phyloP scores from a whole-genome alignment of 2,797 vertebrate species.

The Pempheris klunzingeri region DNA sequence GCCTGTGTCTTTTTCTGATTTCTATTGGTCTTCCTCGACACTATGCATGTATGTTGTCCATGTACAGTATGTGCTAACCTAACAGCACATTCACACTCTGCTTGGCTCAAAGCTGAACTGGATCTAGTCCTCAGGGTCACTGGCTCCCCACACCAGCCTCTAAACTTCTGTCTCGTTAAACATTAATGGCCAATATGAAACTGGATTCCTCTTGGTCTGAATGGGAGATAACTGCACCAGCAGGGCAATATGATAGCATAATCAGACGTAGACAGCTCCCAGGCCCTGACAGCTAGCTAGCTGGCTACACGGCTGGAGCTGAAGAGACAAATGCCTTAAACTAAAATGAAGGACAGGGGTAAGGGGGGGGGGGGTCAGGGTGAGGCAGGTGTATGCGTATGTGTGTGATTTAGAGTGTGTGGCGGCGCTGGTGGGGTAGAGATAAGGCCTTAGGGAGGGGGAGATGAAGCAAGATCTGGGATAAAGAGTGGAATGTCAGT shows the following conservation, averaged over 20 bases:
- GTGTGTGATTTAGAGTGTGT: slow-evolving; percentile 33
- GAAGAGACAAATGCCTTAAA: slow-evolving; percentile 62
- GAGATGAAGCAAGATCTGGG: slow-evolving; percentile 61
- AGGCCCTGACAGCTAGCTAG: slow-evolving; percentile 63
- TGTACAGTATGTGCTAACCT: slow-evolving; percentile 18
- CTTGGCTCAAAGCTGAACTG: slow-evolving; percentile 34
- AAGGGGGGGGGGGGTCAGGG: neutral
- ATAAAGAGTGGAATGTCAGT: slow-evolving; percentile 58
- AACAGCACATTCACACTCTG: slow-evolving; percentile 18
- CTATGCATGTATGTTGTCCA: neutral
- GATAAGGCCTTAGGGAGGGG: slow-evolving; percentile 65
- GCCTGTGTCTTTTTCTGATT: neutral
- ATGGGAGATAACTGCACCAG: slow-evolving; percentile 75
- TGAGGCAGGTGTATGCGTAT: neutral
- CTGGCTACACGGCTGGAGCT: slow-evolving; percentile 46
- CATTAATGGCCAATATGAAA: slow-evolving; percentile 85
- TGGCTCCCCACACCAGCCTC: slow-evolving; percentile 57
- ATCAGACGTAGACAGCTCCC: slow-evolving; percentile 73
- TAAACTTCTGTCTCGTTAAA: slow-evolving; percentile 79
- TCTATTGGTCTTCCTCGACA: no score
- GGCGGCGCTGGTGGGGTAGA: slow-evolving; percentile 49
- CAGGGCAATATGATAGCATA: slow-evolving; percentile 80
- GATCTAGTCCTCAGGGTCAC: slow-evolving; percentile 61
- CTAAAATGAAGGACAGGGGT: slow-evolving; percentile 60
- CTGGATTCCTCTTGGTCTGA: slow-evolving; percentile 74